Evolutionary conservation across 2,888 invertebrate genomes (phyloP), one percentile per base, ranked within the genome.

Genomic region (Clusia tigrina): DNA sequence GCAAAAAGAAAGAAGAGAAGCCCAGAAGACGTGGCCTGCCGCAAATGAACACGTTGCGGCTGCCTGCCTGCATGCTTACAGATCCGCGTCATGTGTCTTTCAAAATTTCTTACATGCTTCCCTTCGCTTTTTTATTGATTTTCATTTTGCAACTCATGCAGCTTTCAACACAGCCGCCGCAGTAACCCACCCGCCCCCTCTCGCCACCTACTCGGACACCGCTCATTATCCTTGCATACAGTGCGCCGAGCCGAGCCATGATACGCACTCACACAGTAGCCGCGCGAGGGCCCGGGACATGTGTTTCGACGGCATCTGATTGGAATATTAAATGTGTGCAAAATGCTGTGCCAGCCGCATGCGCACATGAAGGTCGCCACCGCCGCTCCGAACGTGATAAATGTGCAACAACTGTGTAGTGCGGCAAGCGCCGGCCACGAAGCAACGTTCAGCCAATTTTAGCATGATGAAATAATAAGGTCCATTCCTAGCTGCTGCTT

Each of bases 281-380:
- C 54, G 42, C 54, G 55, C 26, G 46, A 17, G 9, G 37, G 54
- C 56, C 60, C 37, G 63, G 71, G 76, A 81, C 81, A 81, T 80
- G 74, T 81, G 81, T 81, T 81, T 72, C 74, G 70, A 70, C 70
- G 65, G 73, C 71, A 73, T 74, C 79, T 79, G 80, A 69, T 68
- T 71, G 71, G 81, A 77, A 81, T 81, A 81, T 76, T 81, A 81
- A 81, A 78, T 79, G 76, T 68, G 58, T 55, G 55, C 54, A 54
- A 54, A 54, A 3, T 48, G 48, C 18, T 20, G 48, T 48, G 18
- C 20, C 32, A 42, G n/a, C 15, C 42, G 42, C 42, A 42, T 5
- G 12, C 32, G 32, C 42, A 42, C 15, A 42, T 42, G 42, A 42
- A 42, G 42, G n/a, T 32, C 32, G 32, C 32, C 32, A 12, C 32